phyloP scores from a whole-genome alignment of 2,797 vertebrate genomes.

The Malurus splendens region DNA sequence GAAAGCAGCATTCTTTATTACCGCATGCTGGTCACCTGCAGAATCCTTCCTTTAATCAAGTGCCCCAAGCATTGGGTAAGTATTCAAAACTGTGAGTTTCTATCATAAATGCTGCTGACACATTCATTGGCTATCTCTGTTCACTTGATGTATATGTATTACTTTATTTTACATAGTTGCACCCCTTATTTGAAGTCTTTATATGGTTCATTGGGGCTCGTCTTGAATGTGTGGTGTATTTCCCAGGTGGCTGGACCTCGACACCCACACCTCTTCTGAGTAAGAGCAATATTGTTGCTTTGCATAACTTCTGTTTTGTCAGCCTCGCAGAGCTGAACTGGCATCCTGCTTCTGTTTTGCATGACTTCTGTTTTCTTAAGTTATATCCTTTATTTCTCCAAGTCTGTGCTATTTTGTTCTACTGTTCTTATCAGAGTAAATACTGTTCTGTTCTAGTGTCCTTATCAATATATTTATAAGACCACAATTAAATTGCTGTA shows the following conservation, averaged over 20 bases:
- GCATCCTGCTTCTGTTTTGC: neutral
- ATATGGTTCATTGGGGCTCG: neutral
- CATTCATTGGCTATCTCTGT: neutral
- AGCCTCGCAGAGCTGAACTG: neutral
- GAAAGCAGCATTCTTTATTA: neutral
- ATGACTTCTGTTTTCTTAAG: neutral
- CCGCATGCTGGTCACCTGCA: rapidly evolving
- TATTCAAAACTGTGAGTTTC: neutral
- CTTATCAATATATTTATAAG: neutral
- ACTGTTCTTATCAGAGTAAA: neutral
- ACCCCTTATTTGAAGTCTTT: neutral
- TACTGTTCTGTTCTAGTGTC: neutral
- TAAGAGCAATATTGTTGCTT: rapidly evolving
- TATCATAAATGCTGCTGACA: neutral
- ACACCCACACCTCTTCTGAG: neutral
- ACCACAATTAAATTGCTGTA: neutral
- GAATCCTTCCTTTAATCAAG: neutral
- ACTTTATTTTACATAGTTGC: neutral
- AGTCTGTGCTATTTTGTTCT: neutral
- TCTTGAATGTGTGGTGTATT: neutral
- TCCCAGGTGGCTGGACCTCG: neutral
- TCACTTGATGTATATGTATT: neutral
- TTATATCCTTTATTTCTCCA: neutral
- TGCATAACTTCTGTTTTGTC: neutral
- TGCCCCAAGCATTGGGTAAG: neutral